Base-by-base conservation (phyloP, 2,113 vertebrate species). In the Addax nasomaculatus region DNA sequence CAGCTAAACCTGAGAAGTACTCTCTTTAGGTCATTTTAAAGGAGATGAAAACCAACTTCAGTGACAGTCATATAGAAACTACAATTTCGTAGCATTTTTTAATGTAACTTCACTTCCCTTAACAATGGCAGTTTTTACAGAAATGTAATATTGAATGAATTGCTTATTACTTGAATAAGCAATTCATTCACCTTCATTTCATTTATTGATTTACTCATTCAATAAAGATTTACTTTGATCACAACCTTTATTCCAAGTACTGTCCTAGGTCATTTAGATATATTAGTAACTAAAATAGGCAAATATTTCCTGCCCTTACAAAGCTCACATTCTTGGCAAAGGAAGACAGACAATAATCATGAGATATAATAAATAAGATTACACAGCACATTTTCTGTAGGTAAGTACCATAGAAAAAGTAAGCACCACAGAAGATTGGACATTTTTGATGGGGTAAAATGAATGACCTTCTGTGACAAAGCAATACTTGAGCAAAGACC, bases 341-440 rank as follows among this genome's bases (percentile, higher is more conserved):
- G 2, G 30, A 91, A 90, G 43, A 45, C 4, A 76, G 36, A 55
- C 33, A 90, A 60, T 53, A 81, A 58, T 85, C 73, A 79, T 19
- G 19, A 95, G 89, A 96, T 58, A 86, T n/a, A 96, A 89, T 21
- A 73, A 89, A 67, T 92, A 95, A 93, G 21, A 88, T 47, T 43
- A 85, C 6, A 85, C 11, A 80, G 36, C 12, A 80, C 62, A 27
- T 62, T 89, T 92, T 80, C 79, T 92, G 2, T 19, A 76, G 4
- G 3, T 86, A 89, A 90, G 12, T 70, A 8, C n/a, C 47, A 85
- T 17, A 45, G 12, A 23, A 93, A 90, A 73, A 80, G 67, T 67
- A 53, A 76, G 16, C 7, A 60, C 53, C 58, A 47, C 23, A 91
- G 7, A 33, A 5, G 5, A 85, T 10, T 89, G 3, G 29, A 19